Conservation (phyloP, 1,140 invertebrate species). For the Drosophila orosa region DNA sequence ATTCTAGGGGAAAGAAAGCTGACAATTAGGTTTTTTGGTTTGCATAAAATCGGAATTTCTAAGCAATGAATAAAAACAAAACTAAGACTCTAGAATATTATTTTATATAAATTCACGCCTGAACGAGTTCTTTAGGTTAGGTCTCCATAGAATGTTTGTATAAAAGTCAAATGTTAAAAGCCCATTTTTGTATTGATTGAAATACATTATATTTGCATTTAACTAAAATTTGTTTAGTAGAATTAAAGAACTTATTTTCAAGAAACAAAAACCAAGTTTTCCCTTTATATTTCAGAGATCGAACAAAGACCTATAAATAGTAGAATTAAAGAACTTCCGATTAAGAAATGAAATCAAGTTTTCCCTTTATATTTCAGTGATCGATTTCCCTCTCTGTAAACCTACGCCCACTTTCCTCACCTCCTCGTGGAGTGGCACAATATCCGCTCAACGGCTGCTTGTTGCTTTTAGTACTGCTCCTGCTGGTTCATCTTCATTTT, state of each 20-base stretch:
- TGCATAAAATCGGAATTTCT: neutral
- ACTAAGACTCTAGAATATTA: neutral
- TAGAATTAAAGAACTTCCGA: too few relatives aligned
- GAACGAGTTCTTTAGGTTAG: neutral
- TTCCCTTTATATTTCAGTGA: neutral
- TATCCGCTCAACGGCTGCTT: conserved; percentile 51
- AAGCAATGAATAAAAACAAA: neutral
- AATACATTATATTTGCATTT: too few relatives aligned
- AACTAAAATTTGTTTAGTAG: too few relatives aligned
- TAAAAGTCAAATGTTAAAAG: too few relatives aligned
- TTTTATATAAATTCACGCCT: neutral
- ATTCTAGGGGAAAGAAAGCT: neutral
- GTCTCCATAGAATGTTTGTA: too few relatives aligned
- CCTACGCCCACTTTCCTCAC: conserved; percentile 1
- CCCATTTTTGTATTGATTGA: too few relatives aligned
- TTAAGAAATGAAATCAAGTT: neutral
- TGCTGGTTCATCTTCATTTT: conserved; percentile 52
- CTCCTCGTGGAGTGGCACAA: conserved; percentile 39
- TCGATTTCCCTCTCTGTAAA: conserved; percentile 11
- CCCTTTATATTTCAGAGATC: too few relatives aligned
- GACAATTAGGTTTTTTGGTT: neutral
- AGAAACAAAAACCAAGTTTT: too few relatives aligned
- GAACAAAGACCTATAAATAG: too few relatives aligned
- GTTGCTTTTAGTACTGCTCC: conserved; percentile 27
- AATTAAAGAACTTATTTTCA: too few relatives aligned